phyloP scores from a whole-genome alignment of 2,888 invertebrate genomes.

The Saturnia pavonia region DNA sequence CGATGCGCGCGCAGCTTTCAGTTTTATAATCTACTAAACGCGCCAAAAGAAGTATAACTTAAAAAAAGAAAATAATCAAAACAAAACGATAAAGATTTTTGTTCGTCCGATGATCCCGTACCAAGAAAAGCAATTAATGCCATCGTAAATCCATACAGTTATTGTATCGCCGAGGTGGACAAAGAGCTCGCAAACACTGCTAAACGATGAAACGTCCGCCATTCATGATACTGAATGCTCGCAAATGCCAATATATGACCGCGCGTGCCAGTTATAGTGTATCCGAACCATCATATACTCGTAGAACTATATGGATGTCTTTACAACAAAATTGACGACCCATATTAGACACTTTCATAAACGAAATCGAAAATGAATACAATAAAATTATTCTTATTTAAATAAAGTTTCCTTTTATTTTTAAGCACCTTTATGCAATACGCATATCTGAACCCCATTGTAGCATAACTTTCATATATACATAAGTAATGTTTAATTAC shows the following conservation, averaged over 20 bases:
- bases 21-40: too few species aligned
- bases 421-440: too few species aligned
- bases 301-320: not conserved
- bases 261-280: not conserved
- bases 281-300: not conserved
- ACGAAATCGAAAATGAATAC: not conserved
- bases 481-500: too few species aligned
- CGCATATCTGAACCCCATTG: too few species aligned
- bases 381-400: not conserved
- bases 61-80: not conserved
- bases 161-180: slow-evolving; percentile 42
- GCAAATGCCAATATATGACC: not conserved
- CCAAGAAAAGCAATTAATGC: slow-evolving; percentile 61
- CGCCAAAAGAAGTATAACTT: too few species aligned
- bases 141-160: slow-evolving; percentile 55
- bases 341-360: not conserved
- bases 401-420: too few species aligned
- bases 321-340: not conserved
- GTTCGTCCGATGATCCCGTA: slow-evolving; percentile 33
- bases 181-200: slow-evolving; percentile 52
- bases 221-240: not conserved
- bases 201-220: not conserved
- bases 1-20: too few species aligned
- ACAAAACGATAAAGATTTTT: not conserved
- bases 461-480: too few species aligned